phyloP scores from a whole-genome alignment of 2,888 invertebrate genomes.

The Eristalis arbustorum region DNA sequence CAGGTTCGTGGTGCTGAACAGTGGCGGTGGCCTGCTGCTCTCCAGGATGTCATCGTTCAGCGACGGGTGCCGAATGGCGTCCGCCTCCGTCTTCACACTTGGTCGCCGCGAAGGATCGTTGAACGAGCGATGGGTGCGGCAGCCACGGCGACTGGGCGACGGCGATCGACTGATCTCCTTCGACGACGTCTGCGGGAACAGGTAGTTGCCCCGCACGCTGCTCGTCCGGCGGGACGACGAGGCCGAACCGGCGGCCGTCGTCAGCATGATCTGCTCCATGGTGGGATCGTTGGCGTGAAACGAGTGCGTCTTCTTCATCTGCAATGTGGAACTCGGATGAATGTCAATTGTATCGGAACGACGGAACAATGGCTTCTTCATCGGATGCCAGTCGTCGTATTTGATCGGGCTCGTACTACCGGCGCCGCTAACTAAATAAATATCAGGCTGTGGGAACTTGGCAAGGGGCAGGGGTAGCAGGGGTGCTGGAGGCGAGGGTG shows the following conservation, averaged over 20 bases:
- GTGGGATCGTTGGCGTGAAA: slow-evolving; percentile 80
- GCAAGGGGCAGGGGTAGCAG: slow-evolving; percentile 74
- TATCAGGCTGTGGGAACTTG: slow-evolving; percentile 77
- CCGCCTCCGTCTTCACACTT: slow-evolving; percentile 77
- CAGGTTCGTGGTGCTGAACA: slow-evolving; percentile 76
- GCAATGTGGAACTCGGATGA: slow-evolving; percentile 79
- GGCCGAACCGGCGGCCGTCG: slow-evolving; percentile 73
- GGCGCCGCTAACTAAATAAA: slow-evolving; percentile 78
- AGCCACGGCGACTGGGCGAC: slow-evolving; percentile 79
- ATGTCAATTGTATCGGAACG: slow-evolving; percentile 80
- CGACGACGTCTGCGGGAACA: slow-evolving; percentile 76
- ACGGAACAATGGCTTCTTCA: slow-evolving; percentile 79
- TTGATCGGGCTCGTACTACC: slow-evolving; percentile 75
- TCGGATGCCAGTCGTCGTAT: slow-evolving; percentile 76
- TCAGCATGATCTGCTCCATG: slow-evolving; percentile 76
- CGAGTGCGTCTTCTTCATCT: slow-evolving; percentile 80
- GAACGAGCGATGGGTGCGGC: slow-evolving; percentile 80
- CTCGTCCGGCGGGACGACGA: slow-evolving; percentile 78
- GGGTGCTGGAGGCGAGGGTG: slow-evolving; percentile 76
- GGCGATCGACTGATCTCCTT: slow-evolving; percentile 79
- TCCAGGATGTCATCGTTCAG: slow-evolving; percentile 79
- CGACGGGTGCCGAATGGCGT: slow-evolving; percentile 78
- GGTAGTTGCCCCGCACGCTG: slow-evolving; percentile 78
- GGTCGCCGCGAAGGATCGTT: slow-evolving; percentile 78
- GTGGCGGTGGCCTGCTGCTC: slow-evolving; percentile 73